Base-by-base conservation (phyloP, 2,888 invertebrate species). In the Tortrix viridana region DNA sequence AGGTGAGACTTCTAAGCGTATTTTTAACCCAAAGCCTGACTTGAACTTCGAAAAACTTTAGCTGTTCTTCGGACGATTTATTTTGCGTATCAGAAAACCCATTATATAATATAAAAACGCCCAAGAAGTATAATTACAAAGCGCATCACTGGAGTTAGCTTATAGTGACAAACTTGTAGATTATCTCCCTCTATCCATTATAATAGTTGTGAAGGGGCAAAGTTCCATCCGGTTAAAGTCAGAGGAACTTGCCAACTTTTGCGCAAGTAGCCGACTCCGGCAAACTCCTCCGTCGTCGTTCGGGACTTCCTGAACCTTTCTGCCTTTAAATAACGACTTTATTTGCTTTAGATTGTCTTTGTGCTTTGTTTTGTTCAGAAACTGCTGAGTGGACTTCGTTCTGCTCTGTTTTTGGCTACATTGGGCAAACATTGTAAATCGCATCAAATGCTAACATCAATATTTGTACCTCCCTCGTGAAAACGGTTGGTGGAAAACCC, bases 141-240 rank as follows among this genome's bases (percentile, higher is more conserved):
- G 84, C 76, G 75, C 76, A 78, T 84, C 80, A 84, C 76, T 64
- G 60, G 80, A 87, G 80, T 86, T 85, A 74, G 76, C 72, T 75
- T 70, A 72, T 74, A 79, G 76, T 79, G 79, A 80, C 84, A 84
- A 87, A 86, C 82, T 86, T 83, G 76, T 70, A 84, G 86, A 86
- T 87, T 85, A 86, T 86, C 84, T 84, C 73, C 82, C 84, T 79
- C 73, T 74, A 83, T 74, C 80, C 79, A 85, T 86, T 85, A 62
- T 61, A 52, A 85, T 81, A 84, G 81, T 84, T 85, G 79, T 74
- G 79, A 82, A 83, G 82, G 73, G 81, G 77, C 75, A 71, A 75
- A 84, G 80, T 82, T 85, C 68, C 71, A 79, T 74, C 70, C 76
- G 68, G 74, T 74, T 68, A 73, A 81, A 85, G 81, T 85, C 83